Conservation (phyloP, 2,888 invertebrate genomes). For the Microplitis manilae region DNA sequence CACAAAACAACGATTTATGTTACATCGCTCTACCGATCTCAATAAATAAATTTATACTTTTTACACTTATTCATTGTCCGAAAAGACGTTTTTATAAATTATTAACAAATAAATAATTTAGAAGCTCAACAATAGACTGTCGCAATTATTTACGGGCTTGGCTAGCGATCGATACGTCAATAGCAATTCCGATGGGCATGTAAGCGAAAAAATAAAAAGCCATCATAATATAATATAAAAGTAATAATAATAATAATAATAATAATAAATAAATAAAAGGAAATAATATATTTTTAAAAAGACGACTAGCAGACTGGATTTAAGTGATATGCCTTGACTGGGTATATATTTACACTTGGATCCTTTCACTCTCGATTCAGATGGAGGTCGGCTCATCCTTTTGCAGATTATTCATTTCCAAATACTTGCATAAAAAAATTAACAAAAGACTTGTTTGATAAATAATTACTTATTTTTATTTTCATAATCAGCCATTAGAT, state of each 20-base stretch:
- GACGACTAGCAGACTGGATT: slow-evolving; percentile 10
- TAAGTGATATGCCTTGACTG: slow-evolving; percentile 26
- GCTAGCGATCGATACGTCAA: no score
- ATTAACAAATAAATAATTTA: no score
- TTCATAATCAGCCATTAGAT: background rate
- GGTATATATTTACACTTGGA: slow-evolving; percentile 24
- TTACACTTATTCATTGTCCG: background rate
- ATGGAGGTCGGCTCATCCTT: slow-evolving; percentile 44
- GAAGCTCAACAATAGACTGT: background rate
- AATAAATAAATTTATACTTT: background rate
- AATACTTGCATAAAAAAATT: slow-evolving; percentile 17
- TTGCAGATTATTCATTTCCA: slow-evolving; percentile 31
- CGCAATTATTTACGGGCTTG: no score
- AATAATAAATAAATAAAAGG: background rate
- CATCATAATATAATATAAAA: no score
- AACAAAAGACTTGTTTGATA: slow-evolving; percentile 24
- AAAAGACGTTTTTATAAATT: background rate
- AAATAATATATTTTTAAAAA: slow-evolving; percentile 14
- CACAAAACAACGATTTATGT: background rate
- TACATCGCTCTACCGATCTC: background rate
- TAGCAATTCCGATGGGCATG: no score
- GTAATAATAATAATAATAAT: background rate
- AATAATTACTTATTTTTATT: background rate
- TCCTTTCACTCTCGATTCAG: slow-evolving; percentile 53
- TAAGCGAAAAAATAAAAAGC: no score